Conservation (phyloP, 2,113 vertebrate species). For the Bubo blakistoni region DNA sequence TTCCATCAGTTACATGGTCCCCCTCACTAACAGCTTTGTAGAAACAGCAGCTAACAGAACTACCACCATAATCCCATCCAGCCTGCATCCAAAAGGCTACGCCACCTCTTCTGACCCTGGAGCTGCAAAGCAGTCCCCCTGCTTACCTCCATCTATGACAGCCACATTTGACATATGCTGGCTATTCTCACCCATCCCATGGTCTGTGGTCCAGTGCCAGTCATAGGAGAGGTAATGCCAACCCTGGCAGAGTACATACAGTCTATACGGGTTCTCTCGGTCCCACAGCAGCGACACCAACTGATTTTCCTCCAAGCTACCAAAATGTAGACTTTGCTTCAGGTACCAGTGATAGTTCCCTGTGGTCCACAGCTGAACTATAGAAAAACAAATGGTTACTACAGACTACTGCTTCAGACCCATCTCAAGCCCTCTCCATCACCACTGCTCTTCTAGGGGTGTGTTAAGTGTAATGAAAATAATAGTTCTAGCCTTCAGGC, state of each 20-base stretch:
- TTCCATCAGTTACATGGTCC: neutral
- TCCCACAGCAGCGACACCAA: constrained; percentile 89
- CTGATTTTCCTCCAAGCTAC: constrained; percentile 60
- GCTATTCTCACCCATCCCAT: constrained; percentile 69
- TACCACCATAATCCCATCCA: neutral
- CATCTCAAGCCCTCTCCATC: neutral
- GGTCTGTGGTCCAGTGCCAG: constrained; percentile 89
- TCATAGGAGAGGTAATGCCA: constrained; percentile 86
- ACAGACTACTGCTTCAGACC: neutral
- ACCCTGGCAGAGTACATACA: constrained; percentile 80
- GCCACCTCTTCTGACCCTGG: neutral
- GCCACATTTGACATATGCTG: constrained; percentile 83
- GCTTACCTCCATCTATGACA: constrained; percentile 91
- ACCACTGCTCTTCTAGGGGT: neutral
- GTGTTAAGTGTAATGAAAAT: neutral
- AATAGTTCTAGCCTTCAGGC: neutral
- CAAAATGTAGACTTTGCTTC: constrained; percentile 90
- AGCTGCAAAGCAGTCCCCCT: neutral
- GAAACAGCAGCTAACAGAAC: neutral
- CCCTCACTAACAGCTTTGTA: neutral
- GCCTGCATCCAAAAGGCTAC: neutral
- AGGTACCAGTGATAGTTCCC: constrained; percentile 98
- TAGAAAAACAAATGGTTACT: neutral
- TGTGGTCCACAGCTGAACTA: constrained; percentile 93
- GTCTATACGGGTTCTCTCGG: constrained; percentile 72